Percentiles rank a stretch among this genome's conserved stretches.
These are phyloP conservation scores for Theocolax elegans DNA, from an alignment of 1,140 invertebrate species.

Conservation along the genomic window DNA sequence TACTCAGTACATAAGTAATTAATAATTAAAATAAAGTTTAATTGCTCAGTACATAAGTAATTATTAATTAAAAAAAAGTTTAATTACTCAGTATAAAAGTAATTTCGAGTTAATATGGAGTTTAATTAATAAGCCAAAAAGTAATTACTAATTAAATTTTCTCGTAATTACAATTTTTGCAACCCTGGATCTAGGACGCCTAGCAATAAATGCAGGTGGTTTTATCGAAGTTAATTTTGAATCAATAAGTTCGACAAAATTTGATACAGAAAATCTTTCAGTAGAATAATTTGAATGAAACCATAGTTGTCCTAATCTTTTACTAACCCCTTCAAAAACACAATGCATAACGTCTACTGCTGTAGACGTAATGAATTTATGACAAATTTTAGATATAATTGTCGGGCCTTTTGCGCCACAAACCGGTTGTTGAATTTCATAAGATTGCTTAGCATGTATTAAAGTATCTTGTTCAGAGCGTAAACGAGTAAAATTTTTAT, in stretches of 20 bases:
- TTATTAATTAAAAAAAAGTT: no score
- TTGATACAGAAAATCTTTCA: slow-evolving; percentile 30
- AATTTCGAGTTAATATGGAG: no score
- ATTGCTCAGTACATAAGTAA: no score
- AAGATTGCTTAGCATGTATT: background rate
- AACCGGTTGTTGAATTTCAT: background rate
- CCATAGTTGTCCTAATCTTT: slow-evolving; percentile 41
- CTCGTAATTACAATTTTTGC: no score
- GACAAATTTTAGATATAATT: slow-evolving; percentile 21
- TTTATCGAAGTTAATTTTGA: slow-evolving; percentile 17
- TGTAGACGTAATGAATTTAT: slow-evolving; percentile 13
- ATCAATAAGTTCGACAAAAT: background rate
- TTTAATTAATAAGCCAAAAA: no score
- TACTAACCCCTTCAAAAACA: slow-evolving; percentile 29
- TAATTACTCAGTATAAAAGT: no score
- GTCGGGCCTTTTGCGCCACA: slow-evolving; percentile 17
- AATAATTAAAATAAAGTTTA: no score
- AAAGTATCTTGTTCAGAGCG: background rate
- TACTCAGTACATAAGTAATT: no score
- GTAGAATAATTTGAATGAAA: slow-evolving; percentile 21
- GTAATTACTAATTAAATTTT: no score
- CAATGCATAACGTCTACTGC: slow-evolving; percentile 29
- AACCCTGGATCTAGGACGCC: slow-evolving; percentile 20
- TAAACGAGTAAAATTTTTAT: background rate
- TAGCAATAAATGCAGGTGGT: slow-evolving; percentile 41